Base-by-base conservation (phyloP, 2,113 vertebrate genomes). In the Rhea pennata region DNA sequence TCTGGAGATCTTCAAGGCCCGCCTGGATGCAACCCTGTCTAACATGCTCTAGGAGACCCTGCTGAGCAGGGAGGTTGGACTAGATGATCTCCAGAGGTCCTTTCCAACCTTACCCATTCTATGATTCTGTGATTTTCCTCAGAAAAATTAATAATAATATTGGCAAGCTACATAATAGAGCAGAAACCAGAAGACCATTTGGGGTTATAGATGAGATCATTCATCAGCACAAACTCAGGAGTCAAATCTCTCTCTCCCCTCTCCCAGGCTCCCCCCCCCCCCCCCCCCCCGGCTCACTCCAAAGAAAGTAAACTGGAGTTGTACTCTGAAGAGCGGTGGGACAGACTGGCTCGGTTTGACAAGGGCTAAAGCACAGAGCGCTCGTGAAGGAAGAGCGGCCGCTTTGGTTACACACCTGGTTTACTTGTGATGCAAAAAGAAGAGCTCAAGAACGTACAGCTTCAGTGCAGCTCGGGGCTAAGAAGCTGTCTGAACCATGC, bases 191-290 rank as follows among this genome's bases (percentile, higher is more conserved):
- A 95, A 96, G 87, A 80, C 77, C 72, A 87, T 95, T 98, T 97
- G 93, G 84, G 89, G 74, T 91, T 96, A 81, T 29, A 89, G 95
- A 96, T 97, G 86, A 97, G 92, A 94, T 97, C 39, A 96, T 97
- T 96, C 96, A 94, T 97, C 97, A 97, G 93, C 62, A 85, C 70
- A 15, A 27, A 82, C 73, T 92, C 81, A 33, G 83, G 72, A 92
- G 76, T 86, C 80, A 88, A 74, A 96, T 83, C 54, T 93, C 85
- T 46, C n/a, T 70, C 58, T 31, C 11, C 11, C n/a, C n/a, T n/a
- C n/a, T n/a, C n/a, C n/a, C n/a, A n/a, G n/a, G n/a, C 58, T 31
- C 11, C 13, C 42, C 62, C 39, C 75, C 66, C 64, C 64, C 48
- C 66, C 50, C 76, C 59, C 59, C n/a, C 58, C 59, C 27, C 44